A percentile compares a stretch with the other conserved stretches of the same genome.
phyloP scores from a whole-genome alignment of 2,797 vertebrate species.

The Epinephelus coioides region DNA sequence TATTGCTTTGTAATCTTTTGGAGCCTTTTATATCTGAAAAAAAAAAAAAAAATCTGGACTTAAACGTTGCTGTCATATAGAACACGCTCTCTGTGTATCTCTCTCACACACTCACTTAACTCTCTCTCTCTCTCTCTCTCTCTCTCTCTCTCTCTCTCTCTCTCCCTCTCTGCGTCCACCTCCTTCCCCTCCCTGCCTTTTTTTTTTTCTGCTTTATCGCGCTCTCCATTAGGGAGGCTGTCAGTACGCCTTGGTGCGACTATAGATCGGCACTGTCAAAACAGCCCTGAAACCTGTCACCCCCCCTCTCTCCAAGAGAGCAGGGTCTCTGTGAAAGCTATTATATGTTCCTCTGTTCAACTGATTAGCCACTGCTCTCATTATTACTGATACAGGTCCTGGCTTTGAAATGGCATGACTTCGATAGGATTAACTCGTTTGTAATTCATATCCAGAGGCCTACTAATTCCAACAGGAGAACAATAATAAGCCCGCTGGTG shows the following conservation, averaged over 20 bases:
- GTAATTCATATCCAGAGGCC: conserved; percentile 67
- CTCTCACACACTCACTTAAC: not conserved
- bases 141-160: not conserved
- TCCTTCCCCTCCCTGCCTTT: conserved; percentile 21
- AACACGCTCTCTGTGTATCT: conserved; percentile 17
- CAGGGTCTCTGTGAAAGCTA: conserved; percentile 72
- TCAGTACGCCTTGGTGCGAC: conserved; percentile 72
- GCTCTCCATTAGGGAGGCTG: conserved; percentile 81
- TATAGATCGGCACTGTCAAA: conserved; percentile 83
- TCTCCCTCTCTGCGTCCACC: not conserved
- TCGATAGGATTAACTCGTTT: conserved; percentile 70
- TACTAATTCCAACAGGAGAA: conserved; percentile 53
- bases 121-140: not conserved
- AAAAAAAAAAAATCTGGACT: conserved; percentile 3
- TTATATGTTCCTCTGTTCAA: conserved; percentile 76
- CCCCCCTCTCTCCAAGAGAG: conserved; percentile 61
- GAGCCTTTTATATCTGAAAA: conserved; percentile 1
- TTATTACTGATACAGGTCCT: conserved; percentile 74
- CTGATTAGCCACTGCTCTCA: conserved; percentile 79
- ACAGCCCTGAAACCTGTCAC: conserved; percentile 77
- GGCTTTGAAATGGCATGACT: conserved; percentile 69
- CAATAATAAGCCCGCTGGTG: conserved; percentile 49
- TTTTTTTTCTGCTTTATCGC: conserved; percentile 55
- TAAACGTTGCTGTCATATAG: conserved; percentile 19
- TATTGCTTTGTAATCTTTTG: conserved; percentile 18